Percentiles rank a stretch among this genome's conserved stretches.
phyloP scores from a whole-genome alignment of 2,113 vertebrate species.

The Syngnathus scovelli region DNA sequence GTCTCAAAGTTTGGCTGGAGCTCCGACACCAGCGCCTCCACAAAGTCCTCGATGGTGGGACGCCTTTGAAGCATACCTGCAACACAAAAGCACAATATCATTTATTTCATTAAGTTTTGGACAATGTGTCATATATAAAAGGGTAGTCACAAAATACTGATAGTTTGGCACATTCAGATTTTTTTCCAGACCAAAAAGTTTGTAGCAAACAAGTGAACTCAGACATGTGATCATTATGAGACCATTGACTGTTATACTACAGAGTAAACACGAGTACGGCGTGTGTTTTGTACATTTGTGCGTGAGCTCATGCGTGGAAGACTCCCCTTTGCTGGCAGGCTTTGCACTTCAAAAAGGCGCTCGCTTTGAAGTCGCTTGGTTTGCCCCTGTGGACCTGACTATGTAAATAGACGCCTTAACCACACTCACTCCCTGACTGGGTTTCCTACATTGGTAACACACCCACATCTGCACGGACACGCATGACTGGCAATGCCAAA shows the following conservation, averaged over 20 bases:
- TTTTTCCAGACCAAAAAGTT: neutral
- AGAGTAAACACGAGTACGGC: constrained; percentile 24
- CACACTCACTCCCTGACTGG: constrained; percentile 33
- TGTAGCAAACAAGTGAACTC: neutral
- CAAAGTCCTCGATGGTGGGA: constrained; percentile 86
- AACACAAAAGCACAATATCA: constrained; percentile 16
- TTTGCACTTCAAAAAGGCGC: constrained; percentile 62
- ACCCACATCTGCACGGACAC: constrained; percentile 22
- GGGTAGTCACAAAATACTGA: neutral
- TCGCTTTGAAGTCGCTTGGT: constrained; percentile 78
- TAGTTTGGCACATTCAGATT: neutral
- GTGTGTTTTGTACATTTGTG: constrained; percentile 53
- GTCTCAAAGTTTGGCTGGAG: constrained; percentile 88
- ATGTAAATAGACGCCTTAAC: constrained; percentile 68
- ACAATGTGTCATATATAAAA: neutral
- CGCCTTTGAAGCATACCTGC: constrained; percentile 91
- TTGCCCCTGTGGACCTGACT: constrained; percentile 76
- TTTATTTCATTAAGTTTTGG: neutral
- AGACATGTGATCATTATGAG: neutral
- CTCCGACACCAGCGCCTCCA: constrained; percentile 88
- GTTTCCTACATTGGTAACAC: constrained; percentile 60
- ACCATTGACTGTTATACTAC: neutral
- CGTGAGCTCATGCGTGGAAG: constrained; percentile 64
- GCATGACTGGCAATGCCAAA: constrained; percentile 39
- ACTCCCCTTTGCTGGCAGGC: constrained; percentile 53